Evolutionary conservation across 1,140 invertebrate species (phyloP).

Genomic region (Tetramorium alpestre): DNA sequence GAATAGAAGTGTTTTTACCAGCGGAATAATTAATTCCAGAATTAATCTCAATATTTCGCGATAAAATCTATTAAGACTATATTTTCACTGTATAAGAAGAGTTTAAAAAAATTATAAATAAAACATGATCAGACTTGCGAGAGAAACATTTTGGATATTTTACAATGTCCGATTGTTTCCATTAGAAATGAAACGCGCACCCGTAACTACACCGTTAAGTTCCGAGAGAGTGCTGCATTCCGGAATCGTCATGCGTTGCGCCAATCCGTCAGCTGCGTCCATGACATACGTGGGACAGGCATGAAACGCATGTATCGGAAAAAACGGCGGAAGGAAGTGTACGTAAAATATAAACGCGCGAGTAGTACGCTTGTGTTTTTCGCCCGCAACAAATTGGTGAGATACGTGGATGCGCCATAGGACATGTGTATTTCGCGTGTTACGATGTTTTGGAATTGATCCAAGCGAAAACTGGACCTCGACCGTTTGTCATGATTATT

Average conservation of each 20-base stretch:
- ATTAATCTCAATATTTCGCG: conserved; percentile 1
- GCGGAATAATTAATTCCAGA: neutral
- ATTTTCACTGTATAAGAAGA: neutral
- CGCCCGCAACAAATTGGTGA: conserved; percentile 37
- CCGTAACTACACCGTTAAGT: neutral
- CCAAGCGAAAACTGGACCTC: conserved; percentile 14
- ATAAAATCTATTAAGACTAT: neutral
- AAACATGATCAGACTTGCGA: neutral
- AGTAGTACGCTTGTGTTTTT: conserved; percentile 30
- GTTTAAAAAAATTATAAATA: neutral
- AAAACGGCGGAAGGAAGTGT: conserved; percentile 40
- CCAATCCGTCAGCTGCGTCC: conserved; percentile 37
- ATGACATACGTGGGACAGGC: conserved; percentile 22
- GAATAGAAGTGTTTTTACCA: neutral
- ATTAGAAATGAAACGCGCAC: neutral
- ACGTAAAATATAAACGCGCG: conserved; percentile 46
- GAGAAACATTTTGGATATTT: neutral
- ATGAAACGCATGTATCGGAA: conserved; percentile 22
- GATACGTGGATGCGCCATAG: neutral
- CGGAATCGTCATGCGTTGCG: conserved; percentile 27
- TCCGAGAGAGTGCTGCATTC: neutral
- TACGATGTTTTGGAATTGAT: conserved; percentile 45
- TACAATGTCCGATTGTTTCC: neutral
- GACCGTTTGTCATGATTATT: conserved; percentile 32
- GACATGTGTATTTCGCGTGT: conserved; percentile 31